A percentile compares a stretch with the other conserved stretches of the same genome.
These are phyloP conservation scores for Onchidella celtica DNA, from an alignment of 2,888 invertebrate species.

Conservation along the genomic window DNA sequence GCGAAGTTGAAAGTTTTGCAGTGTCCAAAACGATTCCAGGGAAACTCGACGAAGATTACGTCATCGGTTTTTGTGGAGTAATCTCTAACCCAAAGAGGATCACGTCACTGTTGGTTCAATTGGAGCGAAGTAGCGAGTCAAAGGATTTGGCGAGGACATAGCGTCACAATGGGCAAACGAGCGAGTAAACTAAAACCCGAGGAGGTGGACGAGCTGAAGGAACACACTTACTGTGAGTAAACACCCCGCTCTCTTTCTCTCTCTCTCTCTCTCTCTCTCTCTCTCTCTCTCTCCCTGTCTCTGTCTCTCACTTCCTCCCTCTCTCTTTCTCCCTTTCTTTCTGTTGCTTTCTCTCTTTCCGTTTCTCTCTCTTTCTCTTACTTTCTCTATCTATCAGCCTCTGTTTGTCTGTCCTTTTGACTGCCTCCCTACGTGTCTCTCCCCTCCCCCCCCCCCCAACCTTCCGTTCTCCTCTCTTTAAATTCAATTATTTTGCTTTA, in stretches of 20 bases:
- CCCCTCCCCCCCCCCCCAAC: not conserved
- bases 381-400: not conserved
- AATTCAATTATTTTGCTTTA: no score
- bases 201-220: slow-evolving; percentile 67
- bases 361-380: not conserved
- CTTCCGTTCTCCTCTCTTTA: not conserved
- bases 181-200: slow-evolving; percentile 73
- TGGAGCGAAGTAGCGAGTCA: not conserved
- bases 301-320: not conserved
- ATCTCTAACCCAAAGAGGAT: not conserved
- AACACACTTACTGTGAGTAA: slow-evolving; percentile 73
- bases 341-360: not conserved
- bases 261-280: not conserved
- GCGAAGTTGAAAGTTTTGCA: no score
- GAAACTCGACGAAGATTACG: slow-evolving; percentile 4
- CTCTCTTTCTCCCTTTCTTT: not conserved
- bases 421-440: not conserved
- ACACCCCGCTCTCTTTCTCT: no score
- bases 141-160: not conserved
- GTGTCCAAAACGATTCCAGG: no score
- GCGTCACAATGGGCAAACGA: slow-evolving; percentile 67
- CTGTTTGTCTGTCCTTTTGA: not conserved
- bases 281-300: not conserved
- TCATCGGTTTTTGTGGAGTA: not conserved
- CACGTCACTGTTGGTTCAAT: not conserved